These are phyloP conservation scores for Spodoptera frugiperda DNA, from an alignment of 1,140 invertebrate genomes.

Conservation along the genomic window DNA sequence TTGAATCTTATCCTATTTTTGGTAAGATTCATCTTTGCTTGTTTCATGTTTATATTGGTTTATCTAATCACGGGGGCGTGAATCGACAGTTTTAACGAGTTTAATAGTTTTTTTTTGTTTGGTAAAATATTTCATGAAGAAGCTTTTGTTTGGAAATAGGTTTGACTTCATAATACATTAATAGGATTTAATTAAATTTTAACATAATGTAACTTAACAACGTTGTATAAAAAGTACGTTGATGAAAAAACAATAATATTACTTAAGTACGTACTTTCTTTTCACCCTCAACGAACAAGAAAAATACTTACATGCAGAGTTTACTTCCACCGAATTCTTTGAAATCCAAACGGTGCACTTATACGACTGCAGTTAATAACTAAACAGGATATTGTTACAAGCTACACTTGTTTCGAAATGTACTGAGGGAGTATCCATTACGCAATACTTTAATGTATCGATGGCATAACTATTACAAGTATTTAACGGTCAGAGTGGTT, in stretches of 20 bases:
- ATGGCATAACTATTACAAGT: no score
- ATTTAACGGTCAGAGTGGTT: no score
- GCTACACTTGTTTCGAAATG: background rate
- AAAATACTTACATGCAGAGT: no score
- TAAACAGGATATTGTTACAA: slow-evolving; percentile 35
- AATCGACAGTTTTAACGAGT: slow-evolving; percentile 18
- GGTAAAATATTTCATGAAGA: background rate
- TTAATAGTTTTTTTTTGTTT: slow-evolving; percentile 15
- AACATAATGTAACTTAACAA: background rate
- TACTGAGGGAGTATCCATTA: background rate
- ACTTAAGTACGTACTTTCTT: no score
- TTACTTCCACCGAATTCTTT: slow-evolving; percentile 47
- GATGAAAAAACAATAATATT: no score
- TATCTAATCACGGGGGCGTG: slow-evolving; percentile 20
- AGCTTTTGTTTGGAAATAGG: background rate
- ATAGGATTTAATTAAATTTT: background rate
- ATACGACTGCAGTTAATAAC: slow-evolving; percentile 67
- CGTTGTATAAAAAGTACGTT: no score
- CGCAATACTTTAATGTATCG: background rate
- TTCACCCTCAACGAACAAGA: no score
- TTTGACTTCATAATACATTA: background rate
- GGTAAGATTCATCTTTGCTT: background rate
- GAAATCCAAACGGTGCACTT: slow-evolving; percentile 64
- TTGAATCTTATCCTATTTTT: background rate
- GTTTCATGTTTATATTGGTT: background rate